These are phyloP conservation scores for rabbit (Oryctolagus cuniculus) DNA, from an alignment of 2,113 vertebrate genomes.

Conservation along the genomic window mOryCun1.1 NC_091434.1:75197001-75197500, in stretches of 20 bases:
- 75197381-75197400: background rate
- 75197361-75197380: slow-evolving; percentile 34
- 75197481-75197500: slow-evolving; percentile 67
- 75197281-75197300: background rate
- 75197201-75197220: background rate
- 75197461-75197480: slow-evolving; percentile 64
- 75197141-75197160: background rate
- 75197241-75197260: background rate
- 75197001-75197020: too few relatives aligned
- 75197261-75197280: background rate
- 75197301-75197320: slow-evolving; percentile 29
- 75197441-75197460: slow-evolving; percentile 61
- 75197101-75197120: too few relatives aligned
- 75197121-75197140: slow-evolving; percentile 6
- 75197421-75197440: slow-evolving; percentile 63
- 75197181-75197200: background rate
- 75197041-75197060: too few relatives aligned
- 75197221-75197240: background rate
- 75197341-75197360: background rate
- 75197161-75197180: background rate
- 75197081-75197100: too few relatives aligned
- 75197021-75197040: too few relatives aligned
- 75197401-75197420: slow-evolving; percentile 75
- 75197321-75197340: background rate
- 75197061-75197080: too few relatives aligned